Evolutionary conservation across 2,797 vertebrate species (phyloP).

Genomic region (Mycteria americana): DNA sequence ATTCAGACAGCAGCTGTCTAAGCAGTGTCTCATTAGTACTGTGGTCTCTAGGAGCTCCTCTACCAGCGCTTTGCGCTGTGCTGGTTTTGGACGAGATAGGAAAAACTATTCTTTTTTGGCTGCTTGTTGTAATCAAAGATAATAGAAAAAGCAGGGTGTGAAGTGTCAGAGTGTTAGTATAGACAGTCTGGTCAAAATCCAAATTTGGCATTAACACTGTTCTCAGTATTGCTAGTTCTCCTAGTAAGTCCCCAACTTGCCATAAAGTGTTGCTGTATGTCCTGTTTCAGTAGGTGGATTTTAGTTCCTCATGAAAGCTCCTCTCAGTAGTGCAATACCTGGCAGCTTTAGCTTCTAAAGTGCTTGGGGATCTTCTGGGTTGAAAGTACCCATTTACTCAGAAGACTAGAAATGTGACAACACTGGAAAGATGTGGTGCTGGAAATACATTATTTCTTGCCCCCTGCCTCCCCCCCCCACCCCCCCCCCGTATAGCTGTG

Average conservation of each 20-base stretch:
- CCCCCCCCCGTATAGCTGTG: background rate
- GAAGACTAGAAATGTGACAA: background rate
- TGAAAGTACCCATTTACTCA: background rate
- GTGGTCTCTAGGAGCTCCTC: background rate
- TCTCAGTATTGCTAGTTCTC: background rate
- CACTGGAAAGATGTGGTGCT: background rate
- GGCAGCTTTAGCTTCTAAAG: background rate
- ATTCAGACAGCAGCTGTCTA: rapidly evolving
- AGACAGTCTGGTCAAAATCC: background rate
- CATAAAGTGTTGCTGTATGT: background rate
- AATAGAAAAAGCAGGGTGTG: background rate
- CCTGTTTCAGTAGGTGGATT: background rate
- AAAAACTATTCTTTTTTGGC: background rate
- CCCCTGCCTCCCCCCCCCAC: too few species aligned
- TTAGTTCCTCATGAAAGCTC: background rate
- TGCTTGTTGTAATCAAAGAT: background rate
- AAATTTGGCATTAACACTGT: rapidly evolving
- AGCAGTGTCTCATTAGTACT: background rate
- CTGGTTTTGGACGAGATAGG: background rate
- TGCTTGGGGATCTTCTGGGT: background rate
- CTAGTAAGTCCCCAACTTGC: background rate
- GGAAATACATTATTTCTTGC: background rate
- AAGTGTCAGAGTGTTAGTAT: too few species aligned
- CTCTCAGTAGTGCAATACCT: background rate
- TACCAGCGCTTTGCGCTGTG: background rate